Evolutionary conservation across 1,140 invertebrate genomes (phyloP).

Genomic region (Eumeta japonica): DNA sequence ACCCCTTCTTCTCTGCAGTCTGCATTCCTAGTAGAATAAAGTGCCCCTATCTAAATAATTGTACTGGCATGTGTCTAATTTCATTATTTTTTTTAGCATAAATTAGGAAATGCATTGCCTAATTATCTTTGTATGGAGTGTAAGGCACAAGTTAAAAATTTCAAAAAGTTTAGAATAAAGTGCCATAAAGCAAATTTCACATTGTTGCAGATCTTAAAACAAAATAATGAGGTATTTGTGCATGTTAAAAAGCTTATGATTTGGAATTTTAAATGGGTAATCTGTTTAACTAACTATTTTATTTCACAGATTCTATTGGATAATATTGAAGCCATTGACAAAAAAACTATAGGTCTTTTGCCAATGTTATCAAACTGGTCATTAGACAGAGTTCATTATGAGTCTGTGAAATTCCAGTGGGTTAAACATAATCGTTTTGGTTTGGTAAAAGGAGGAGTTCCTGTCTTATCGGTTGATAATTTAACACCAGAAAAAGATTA

Average conservation of each 20-base stretch:
- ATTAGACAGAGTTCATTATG: constrained; percentile 22
- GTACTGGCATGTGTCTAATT: no score
- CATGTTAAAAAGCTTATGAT: no score
- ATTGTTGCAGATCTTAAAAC: constrained; percentile 27
- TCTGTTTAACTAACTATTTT: no score
- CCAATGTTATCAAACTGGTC: constrained; percentile 27
- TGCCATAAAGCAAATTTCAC: constrained; percentile 37
- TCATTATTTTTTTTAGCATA: constrained; percentile 22
- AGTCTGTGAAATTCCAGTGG: constrained; percentile 35
- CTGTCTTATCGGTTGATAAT: no score
- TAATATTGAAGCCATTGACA: constrained; percentile 22
- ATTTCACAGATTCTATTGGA: constrained; percentile 28
- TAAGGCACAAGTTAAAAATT: constrained; percentile 25
- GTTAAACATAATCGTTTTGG: constrained; percentile 20
- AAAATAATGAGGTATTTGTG: constrained; percentile 30
- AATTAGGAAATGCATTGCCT: constrained; percentile 25
- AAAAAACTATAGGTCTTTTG: constrained; percentile 18
- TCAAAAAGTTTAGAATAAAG: constrained; percentile 33
- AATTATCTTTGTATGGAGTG: constrained; percentile 36
- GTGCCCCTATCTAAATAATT: no score
- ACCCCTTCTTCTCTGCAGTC: no score
- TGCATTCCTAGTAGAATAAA: no score
- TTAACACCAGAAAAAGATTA: no score
- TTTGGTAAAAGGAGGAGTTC: no score
- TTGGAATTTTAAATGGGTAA: not conserved